Evolutionary conservation across 2,797 vertebrate species (phyloP).

Genomic region (Ctenopoma multispine): DNA sequence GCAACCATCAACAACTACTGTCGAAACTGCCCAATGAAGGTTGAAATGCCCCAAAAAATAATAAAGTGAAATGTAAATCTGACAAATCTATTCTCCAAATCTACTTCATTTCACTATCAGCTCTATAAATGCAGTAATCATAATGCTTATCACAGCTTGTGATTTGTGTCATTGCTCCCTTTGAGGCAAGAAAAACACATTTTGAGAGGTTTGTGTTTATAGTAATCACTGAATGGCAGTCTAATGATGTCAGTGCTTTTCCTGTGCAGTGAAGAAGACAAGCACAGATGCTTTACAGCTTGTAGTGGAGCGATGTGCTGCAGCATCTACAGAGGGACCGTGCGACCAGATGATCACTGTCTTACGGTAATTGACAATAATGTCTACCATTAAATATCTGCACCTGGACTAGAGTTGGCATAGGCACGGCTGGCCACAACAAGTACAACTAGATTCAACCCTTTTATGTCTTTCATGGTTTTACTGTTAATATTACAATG

Average conservation of each 20-base stretch:
- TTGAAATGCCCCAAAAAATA: too few species aligned
- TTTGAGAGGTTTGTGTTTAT: conserved; percentile 15
- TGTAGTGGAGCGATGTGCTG: conserved; percentile 90
- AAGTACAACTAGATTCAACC: background rate
- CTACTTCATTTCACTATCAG: background rate
- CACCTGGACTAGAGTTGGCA: conserved; percentile 10
- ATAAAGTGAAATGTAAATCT: background rate
- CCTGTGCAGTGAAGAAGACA: conserved; percentile 88
- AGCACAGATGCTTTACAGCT: conserved; percentile 90
- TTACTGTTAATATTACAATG: conserved; percentile 17
- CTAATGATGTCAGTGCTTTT: conserved; percentile 35
- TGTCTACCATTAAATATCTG: conserved; percentile 27
- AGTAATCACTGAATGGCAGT: conserved; percentile 18
- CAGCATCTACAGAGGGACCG: conserved; percentile 78
- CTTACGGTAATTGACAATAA: conserved; percentile 85
- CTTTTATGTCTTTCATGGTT: background rate
- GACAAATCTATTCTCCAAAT: background rate
- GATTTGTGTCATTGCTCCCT: conserved; percentile 19
- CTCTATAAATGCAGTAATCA: conserved; percentile 17
- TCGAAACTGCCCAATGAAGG: too few species aligned
- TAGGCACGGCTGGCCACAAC: background rate
- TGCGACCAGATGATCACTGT: conserved; percentile 86
- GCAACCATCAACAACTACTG: too few species aligned
- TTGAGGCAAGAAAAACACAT: conserved; percentile 3
- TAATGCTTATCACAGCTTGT: background rate